Evolutionary conservation across 2,797 vertebrate species (phyloP), one percentile per base, ranked within the genome.

Genomic region (Acanthurus lineatus): DNA sequence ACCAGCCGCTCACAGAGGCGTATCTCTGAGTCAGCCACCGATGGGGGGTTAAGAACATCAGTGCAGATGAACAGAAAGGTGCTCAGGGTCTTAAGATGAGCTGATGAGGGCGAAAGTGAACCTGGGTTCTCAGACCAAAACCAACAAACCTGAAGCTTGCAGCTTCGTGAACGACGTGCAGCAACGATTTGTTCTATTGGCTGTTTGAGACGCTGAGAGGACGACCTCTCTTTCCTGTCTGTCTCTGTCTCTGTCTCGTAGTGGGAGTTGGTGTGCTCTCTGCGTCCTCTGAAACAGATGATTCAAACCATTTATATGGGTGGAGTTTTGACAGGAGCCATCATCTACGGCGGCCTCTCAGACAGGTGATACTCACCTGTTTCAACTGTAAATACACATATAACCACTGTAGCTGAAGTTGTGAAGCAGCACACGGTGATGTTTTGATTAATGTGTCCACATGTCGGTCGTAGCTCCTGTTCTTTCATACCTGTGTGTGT

Each of bases 241-340:
- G 7, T 63, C 47, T 56, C 0, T n/a, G 16, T 9, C 16, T 25
- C 48, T 67, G 38, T 82, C 40, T 73, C 9, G 44, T 82, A 96
- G 95, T 95, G 94, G 94, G 87, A 89, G 19, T 71, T 96, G 84
- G 95, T 96, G 17, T 96, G 95, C 51, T 88, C 79, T 3, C 74
- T 91, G n/a, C 92, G 92, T 25, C 93, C 94, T 6, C 87, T 96
- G 7, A 96, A 95, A 72, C 95, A 95, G 87, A 95, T 96, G 95
- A 95, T 94, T 72, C 95, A 96, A 83, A 95, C 94, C 54, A 93
- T 95, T 69, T 96, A 95, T 60, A 96, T 96, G 95, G 95, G 94
- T 0, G 95, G 95, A 59, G 94, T 96, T 48, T 86, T 96, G 63
- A 3, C 93, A 0, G 95, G 95, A 14, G 94, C 95, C 62, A 93